Base-by-base conservation (phyloP, 2,113 vertebrate genomes). In the Psittacula cyanocephala region DNA sequence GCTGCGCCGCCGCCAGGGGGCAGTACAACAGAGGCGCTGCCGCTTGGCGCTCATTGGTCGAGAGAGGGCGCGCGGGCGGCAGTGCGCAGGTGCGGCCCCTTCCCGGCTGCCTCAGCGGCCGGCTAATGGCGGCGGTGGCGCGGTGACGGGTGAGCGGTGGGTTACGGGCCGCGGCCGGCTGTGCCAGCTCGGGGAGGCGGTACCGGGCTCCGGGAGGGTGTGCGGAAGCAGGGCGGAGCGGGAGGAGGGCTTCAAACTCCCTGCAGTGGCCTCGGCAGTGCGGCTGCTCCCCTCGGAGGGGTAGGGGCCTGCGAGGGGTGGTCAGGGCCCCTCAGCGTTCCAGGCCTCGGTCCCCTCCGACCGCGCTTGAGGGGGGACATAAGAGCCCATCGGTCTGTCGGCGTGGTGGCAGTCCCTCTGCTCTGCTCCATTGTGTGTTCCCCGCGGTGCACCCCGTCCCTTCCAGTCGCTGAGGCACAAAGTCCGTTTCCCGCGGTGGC, bases 31-130 rank as follows among this genome's bases (percentile, higher is more conserved):
- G 28, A 27, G 41, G 53, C 8, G 13, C 46, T 4, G 19, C 33
- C 23, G 10, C 59, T 77, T 29, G 13, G 49, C 59, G 19, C 44
- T 35, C 41, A 57, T 81, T 69, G 89, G 83, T 43, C 1, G 41
- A 33, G 53, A 13, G 20, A 24, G 31, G 24, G 9, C 29, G 53
- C 5, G 53, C 55, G 17, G 50, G 49, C 24, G 25, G 35, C 15
- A 25, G 46, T 8, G 87, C 75, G 87, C 94, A 91, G 25, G 80
- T 71, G 83, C 33, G 41, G 43, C 3, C 2, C 2, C 7, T 60
- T 93, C 88, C 94, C 94, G 88, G 65, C 84, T 43, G 81, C 47
- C 94, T 93, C 11, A 81, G 88, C 91, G 78, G 84, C 83, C 80
- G 84, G 88, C 88, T 86, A 9, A 93, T 93, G 92, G 92, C 88